These are phyloP conservation scores for Protobothrops mucrosquamatus DNA, from an alignment of 2,113 vertebrate species.

Conservation along the genomic window DNA sequence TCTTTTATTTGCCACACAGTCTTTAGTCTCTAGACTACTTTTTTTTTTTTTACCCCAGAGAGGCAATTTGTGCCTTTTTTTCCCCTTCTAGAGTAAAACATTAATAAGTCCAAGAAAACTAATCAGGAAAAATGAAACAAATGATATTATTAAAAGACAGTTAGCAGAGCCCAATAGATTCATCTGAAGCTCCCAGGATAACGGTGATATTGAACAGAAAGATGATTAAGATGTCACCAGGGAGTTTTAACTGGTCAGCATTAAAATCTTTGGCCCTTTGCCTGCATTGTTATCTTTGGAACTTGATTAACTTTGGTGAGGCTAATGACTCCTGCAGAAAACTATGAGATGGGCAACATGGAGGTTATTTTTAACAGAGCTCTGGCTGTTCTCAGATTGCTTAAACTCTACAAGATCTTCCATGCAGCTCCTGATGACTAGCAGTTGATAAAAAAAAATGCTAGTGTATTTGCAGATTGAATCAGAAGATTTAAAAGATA, in stretches of 20 bases:
- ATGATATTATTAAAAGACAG: constrained; percentile 32
- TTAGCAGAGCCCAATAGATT: constrained; percentile 49
- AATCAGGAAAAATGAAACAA: neutral
- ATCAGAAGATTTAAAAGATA: neutral
- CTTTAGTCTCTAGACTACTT: neutral
- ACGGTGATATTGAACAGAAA: constrained; percentile 36
- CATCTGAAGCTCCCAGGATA: constrained; percentile 37
- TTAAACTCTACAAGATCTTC: neutral
- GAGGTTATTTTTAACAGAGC: neutral
- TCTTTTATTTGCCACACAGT: neutral
- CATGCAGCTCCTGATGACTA: neutral
- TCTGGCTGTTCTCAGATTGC: neutral
- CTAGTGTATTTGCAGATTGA: neutral
- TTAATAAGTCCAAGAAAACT: neutral
- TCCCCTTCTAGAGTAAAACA: neutral
- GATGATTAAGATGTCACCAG: constrained; percentile 14
- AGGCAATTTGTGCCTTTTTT: neutral
- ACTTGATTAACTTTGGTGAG: neutral
- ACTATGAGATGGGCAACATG: too few relatives aligned
- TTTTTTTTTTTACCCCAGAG: neutral
- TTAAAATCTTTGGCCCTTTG: constrained; percentile 14
- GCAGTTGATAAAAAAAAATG: neutral
- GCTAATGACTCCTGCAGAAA: neutral
- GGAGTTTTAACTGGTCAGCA: constrained; percentile 31
- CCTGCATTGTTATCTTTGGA: neutral